Base-by-base conservation (phyloP, 2,888 invertebrate genomes). In the Synanthedon vespiformis region DNA sequence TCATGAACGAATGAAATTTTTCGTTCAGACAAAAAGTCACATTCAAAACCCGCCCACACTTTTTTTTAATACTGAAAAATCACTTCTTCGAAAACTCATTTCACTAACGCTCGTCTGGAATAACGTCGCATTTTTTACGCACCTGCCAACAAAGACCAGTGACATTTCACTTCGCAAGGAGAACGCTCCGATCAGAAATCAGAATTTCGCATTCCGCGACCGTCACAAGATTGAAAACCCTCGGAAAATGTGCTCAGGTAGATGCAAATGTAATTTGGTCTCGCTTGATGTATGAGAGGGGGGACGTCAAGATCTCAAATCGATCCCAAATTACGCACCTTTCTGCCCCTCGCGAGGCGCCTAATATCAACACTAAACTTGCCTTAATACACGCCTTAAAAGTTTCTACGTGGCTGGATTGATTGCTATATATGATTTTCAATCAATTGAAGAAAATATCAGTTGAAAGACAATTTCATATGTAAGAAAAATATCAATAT, bases 81-180 rank as follows among this genome's bases (percentile, higher is more conserved):
- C 48, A 48, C 12, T 47, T 52, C 57, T 58, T 58, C 61, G 57
- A 60, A 63, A 63, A 60, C 60, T 62, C 61, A 63, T 66, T 66
- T 59, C 55, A 54, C 53, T 67, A 61, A 66, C 61, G 60, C 63
- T 61, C 59, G 61, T 61, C 63, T 64, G 61, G 65, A 67, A 67
- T 69, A 65, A 63, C 60, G 65, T 60, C 62, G 62, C 66, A 68
- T 69, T 74, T 75, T 74, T 76, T 73, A 72, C 70, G 65, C 71
- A 77, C 77, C 74, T 75, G 70, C 64, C 72, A 65, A 73, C 70
- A 74, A 73, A 63, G 60, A 53, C 62, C 64, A 65, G 66, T 63
- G 61, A 63, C 66, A 62, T 61, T 62, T 58, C 60, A 62, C 54
- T 52, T 59, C 44, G 11, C 44, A 44, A 44, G 13, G n/a, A 44